Base-by-base conservation (phyloP, 1,140 invertebrate genomes). In the Drosophila repletoides region DNA sequence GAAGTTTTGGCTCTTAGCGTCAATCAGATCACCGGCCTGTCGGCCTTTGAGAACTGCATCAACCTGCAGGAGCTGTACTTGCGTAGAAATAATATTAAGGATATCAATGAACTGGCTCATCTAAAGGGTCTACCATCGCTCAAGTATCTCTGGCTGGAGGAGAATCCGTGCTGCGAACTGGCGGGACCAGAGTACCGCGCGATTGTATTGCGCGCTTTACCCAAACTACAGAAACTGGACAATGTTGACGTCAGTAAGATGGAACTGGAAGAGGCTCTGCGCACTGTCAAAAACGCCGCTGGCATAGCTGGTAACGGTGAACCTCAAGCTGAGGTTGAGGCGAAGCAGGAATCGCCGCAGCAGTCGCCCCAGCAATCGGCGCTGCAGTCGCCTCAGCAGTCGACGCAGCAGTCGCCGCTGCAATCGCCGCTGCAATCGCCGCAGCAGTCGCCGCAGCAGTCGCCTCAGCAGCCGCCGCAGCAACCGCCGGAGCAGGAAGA, bases 11-110 rank as follows among this genome's bases (percentile, higher is more conserved):
- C n/a, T n/a, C n/a, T 14, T 94, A 98, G 97, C 92, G 95, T 98
- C 36, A 99, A 99, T 91, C 96, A 96, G 83, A 98, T 99, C 49
- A 92, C 92, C 28, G 94, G 94, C 10, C 91, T 99, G 65, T 92
- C 92, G 26, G 96, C 97, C 89, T 98, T 98, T 91, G 94, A 96
- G 89, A 93, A 94, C 71, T 98, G 97, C 91, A 91, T 91, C 55
- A 95, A 96, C 76, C 92, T 99, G 7, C 94, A 96, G 84, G 97
- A 98, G 92, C 91, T 99, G 51, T 98, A 98, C 92, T 94, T 98
- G 59, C 92, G 98, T 56, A 97, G 97, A 91, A 98, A 98, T 91
- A 95, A 96, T 83, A 98, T 99, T 59, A 89, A 93, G 38, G 94
- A 97, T 89, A 91, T 99, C 31, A 94, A 95, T 83, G 96, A 99